Conservation (phyloP, 2,888 invertebrate genomes). For the Lycaena phlaeas region DNA sequence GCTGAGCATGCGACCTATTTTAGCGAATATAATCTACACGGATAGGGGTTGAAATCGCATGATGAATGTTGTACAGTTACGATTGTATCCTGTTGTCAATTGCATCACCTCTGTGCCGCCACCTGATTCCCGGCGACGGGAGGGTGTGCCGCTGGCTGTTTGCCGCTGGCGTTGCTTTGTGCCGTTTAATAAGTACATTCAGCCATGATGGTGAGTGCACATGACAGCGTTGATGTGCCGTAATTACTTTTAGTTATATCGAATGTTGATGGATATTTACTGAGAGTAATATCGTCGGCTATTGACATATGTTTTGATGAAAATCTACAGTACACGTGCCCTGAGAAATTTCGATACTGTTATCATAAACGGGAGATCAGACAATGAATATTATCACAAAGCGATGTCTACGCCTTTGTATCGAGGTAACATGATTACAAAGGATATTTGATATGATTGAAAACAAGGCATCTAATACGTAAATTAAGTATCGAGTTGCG, state of each 20-base stretch:
- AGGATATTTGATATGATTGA: background rate
- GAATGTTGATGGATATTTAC: conserved; percentile 19
- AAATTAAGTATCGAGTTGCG: background rate
- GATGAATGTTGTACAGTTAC: conserved; percentile 19
- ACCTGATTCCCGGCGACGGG: conserved; percentile 33
- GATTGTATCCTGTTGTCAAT: conserved; percentile 27
- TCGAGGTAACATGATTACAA: background rate
- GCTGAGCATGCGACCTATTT: conserved; percentile 19
- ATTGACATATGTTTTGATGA: background rate
- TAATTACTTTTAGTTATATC: conserved; percentile 32
- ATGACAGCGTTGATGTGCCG: conserved; percentile 31
- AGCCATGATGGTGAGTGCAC: conserved; percentile 28
- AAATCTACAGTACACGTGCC: too few species aligned
- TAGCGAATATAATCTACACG: conserved; percentile 19
- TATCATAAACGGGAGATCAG: background rate
- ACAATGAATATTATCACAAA: background rate
- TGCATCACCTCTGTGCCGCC: conserved; percentile 31
- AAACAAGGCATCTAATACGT: background rate
- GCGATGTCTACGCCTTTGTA: conserved; percentile 1
- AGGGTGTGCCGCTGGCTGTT: conserved; percentile 25
- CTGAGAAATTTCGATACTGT: background rate
- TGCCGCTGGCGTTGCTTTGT: conserved; percentile 30
- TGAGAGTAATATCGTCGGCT: background rate
- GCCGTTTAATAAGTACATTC: conserved; percentile 30
- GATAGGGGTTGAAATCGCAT: conserved; percentile 23